phyloP scores from a whole-genome alignment of 2,888 invertebrate species.

The Exephanes ischioxanthus region DNA sequence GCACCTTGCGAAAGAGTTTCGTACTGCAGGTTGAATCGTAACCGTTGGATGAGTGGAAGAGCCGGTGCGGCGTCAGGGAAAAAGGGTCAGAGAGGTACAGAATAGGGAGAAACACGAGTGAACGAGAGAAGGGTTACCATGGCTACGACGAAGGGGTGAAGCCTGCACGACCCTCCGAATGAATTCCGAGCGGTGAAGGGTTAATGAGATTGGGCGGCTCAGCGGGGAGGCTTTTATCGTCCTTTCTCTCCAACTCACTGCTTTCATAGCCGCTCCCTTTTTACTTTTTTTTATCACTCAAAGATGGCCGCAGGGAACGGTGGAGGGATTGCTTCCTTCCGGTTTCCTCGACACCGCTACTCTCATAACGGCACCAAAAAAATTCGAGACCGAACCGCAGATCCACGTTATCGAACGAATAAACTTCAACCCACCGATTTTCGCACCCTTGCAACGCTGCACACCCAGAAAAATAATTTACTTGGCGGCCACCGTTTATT shows the following conservation, averaged over 20 bases:
- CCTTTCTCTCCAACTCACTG: slow-evolving; percentile 36
- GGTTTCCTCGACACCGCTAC: background rate
- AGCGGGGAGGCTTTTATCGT: slow-evolving; percentile 56
- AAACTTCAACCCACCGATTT: no score
- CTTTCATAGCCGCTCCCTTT: slow-evolving; percentile 30
- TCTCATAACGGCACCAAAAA: background rate
- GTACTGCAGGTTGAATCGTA: slow-evolving; percentile 66
- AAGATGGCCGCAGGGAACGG: slow-evolving; percentile 47
- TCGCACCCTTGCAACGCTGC: no score
- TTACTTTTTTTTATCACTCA: slow-evolving; percentile 63
- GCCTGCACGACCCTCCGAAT: slow-evolving; percentile 72
- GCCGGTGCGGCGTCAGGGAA: slow-evolving; percentile 43
- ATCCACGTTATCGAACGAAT: background rate
- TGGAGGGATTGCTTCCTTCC: background rate
- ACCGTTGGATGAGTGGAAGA: slow-evolving; percentile 56
- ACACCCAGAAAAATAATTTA: no score
- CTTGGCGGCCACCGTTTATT: no score
- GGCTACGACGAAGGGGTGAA: slow-evolving; percentile 77
- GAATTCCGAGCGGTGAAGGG: slow-evolving; percentile 77
- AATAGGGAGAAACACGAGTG: slow-evolving; percentile 70
- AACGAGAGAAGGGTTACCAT: slow-evolving; percentile 76
- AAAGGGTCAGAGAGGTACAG: slow-evolving; percentile 63
- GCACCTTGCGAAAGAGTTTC: slow-evolving; percentile 62
- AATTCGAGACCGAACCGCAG: background rate
- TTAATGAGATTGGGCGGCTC: slow-evolving; percentile 79